A percentile compares a stretch with the other conserved stretches of the same genome.
Conservation (phyloP, 1,140 invertebrate species). For the Dreissena polymorpha region DNA sequence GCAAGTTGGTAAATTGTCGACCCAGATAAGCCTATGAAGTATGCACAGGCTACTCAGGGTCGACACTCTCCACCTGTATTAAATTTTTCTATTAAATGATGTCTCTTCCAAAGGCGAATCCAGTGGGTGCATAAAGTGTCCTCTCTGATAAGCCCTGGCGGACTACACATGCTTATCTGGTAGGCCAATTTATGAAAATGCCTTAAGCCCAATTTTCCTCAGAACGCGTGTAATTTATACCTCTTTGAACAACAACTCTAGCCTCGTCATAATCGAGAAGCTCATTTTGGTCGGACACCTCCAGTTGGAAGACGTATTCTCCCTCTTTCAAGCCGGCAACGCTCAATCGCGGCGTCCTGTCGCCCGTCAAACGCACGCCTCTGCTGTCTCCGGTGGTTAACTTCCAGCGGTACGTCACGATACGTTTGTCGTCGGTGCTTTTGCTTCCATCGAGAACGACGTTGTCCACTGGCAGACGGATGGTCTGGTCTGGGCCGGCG, state of each 20-base stretch:
- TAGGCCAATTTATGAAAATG: too few species aligned
- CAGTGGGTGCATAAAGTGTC: too few species aligned
- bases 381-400: not conserved
- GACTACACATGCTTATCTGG: too few species aligned
- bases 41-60: too few species aligned
- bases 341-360: not conserved
- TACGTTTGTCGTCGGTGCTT: conserved; percentile 37
- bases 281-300: conserved; percentile 13
- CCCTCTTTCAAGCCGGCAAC: conserved; percentile 21
- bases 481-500: conserved; percentile 31
- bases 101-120: too few species aligned
- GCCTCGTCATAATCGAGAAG: conserved; percentile 18
- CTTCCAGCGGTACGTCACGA: conserved; percentile 18
- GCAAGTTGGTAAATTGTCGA: too few species aligned
- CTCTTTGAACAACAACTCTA: conserved; percentile 14
- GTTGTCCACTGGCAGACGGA: conserved; percentile 36
- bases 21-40: too few species aligned
- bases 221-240: not conserved
- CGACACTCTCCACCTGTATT: too few species aligned
- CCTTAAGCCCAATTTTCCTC: too few species aligned
- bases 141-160: too few species aligned
- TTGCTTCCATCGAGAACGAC: conserved; percentile 32
- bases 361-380: not conserved
- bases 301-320: conserved; percentile 4
- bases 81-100: too few species aligned